These are phyloP conservation scores for Macrophya annulata DNA, from an alignment of 2,888 invertebrate species.

Conservation along the genomic window DNA sequence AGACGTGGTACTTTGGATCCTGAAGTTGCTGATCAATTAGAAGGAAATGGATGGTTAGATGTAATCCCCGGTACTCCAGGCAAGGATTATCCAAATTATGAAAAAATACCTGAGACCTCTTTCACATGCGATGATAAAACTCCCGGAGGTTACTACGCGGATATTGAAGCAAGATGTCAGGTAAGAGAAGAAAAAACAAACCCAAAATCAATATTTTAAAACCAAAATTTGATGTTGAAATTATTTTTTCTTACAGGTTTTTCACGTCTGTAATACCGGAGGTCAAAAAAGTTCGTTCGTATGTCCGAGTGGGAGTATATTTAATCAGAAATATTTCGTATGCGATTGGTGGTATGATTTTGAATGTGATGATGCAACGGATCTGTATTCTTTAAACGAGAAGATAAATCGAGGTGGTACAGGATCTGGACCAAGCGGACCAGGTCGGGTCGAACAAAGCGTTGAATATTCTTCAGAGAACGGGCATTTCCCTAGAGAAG, in stretches of 20 bases:
- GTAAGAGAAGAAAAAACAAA: conserved; percentile 66
- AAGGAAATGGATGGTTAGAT: conserved; percentile 69
- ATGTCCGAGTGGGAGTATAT: conserved; percentile 82
- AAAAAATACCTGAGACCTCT: conserved; percentile 77
- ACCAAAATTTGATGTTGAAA: background rate
- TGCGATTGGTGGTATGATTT: conserved; percentile 83
- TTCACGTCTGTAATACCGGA: conserved; percentile 80
- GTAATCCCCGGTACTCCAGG: conserved; percentile 79
- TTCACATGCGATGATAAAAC: conserved; percentile 79
- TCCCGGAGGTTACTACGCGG: conserved; percentile 80
- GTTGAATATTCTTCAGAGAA: conserved; percentile 10
- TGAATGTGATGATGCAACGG: conserved; percentile 76
- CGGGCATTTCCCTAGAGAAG: background rate
- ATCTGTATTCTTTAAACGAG: conserved; percentile 67
- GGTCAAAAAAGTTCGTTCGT: conserved; percentile 80
- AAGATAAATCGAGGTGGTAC: conserved; percentile 59
- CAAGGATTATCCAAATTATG: conserved; percentile 79
- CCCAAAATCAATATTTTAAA: background rate
- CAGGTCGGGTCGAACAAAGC: conserved; percentile 14
- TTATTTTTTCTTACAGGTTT: conserved; percentile 75
- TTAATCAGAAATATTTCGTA: conserved; percentile 81
- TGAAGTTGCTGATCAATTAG: conserved; percentile 60
- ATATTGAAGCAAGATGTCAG: conserved; percentile 80
- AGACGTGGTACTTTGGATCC: conserved; percentile 47
- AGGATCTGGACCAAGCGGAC: conserved; percentile 44